A percentile compares a stretch with the other conserved stretches of the same genome.
These are phyloP conservation scores for Sepioteuthis lessoniana DNA, from an alignment of 2,888 invertebrate genomes.

Conservation along the genomic window DNA sequence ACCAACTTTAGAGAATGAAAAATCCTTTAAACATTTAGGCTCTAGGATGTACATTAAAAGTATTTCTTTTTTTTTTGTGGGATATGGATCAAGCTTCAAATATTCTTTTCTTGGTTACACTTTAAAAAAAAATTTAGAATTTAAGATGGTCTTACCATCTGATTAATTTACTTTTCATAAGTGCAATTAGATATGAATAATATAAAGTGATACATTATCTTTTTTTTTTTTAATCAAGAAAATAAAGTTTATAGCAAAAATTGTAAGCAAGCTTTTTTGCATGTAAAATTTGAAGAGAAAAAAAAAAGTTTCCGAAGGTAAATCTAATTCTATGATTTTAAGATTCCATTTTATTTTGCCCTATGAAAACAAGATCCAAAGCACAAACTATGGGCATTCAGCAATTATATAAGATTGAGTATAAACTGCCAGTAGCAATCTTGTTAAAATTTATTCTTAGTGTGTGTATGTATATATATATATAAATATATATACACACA, in stretches of 20 bases:
- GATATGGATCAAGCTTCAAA: not conserved
- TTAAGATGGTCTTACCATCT: not conserved
- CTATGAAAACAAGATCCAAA: too few relatives aligned
- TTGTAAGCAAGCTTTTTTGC: not conserved
- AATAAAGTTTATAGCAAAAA: not conserved
- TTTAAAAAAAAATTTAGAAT: not conserved
- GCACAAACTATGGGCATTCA: too few relatives aligned
- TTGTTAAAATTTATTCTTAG: too few relatives aligned
- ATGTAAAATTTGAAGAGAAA: not conserved
- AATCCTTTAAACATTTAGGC: not conserved
- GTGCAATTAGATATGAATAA: not conserved
- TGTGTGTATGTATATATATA: too few relatives aligned
- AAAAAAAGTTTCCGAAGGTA: too few relatives aligned
- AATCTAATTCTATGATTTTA: too few relatives aligned
- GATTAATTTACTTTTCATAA: not conserved
- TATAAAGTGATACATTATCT: not conserved
- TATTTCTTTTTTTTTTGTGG: not conserved
- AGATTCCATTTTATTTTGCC: too few relatives aligned
- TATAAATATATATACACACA: too few relatives aligned
- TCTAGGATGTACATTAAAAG: not conserved
- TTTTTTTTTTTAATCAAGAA: not conserved
- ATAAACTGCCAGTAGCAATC: too few relatives aligned
- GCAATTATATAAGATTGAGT: too few relatives aligned
- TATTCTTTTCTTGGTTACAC: not conserved
- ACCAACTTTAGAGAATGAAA: not conserved